phyloP scores from a whole-genome alignment of 2,113 vertebrate genomes.

The Corythornis vintsioides region DNA sequence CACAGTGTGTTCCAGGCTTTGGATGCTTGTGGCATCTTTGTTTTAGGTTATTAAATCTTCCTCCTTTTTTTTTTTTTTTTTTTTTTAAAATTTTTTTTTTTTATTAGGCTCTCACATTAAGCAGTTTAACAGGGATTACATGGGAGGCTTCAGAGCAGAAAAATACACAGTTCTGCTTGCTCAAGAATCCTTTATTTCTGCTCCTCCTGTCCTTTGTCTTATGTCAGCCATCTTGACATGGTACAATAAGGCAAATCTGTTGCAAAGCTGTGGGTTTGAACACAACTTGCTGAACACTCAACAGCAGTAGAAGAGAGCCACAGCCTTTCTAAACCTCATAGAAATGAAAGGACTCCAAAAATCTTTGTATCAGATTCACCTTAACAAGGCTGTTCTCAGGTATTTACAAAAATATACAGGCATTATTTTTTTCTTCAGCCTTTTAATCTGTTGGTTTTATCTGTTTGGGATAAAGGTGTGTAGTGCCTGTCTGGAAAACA shows the following conservation, averaged over 20 bases:
- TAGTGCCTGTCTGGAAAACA: not conserved
- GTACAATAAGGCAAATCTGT: not conserved
- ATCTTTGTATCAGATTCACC: not conserved
- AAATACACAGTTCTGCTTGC: not conserved
- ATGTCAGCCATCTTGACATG: not conserved
- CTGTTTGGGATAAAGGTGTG: not conserved
- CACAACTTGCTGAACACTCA: not conserved
- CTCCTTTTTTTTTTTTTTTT: not conserved
- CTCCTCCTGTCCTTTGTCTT: not conserved
- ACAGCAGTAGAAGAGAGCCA: not conserved
- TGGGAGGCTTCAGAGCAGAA: not conserved
- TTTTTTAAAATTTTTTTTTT: too few relatives aligned
- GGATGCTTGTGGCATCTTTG: not conserved
- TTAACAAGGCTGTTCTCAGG: not conserved
- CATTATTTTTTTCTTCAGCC: not conserved
- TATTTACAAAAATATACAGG: not conserved
- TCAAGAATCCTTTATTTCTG: slow-evolving; percentile 43
- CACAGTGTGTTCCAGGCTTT: not conserved
- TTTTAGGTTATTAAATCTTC: not conserved
- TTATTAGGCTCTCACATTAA: not conserved
- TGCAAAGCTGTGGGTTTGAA: not conserved
- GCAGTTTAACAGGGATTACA: not conserved
- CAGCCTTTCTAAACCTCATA: not conserved
- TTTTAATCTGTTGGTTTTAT: not conserved
- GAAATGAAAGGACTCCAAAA: not conserved